These are phyloP conservation scores for Hepsetus odoe DNA, from an alignment of 2,113 vertebrate genomes.

Conservation along the genomic window DNA sequence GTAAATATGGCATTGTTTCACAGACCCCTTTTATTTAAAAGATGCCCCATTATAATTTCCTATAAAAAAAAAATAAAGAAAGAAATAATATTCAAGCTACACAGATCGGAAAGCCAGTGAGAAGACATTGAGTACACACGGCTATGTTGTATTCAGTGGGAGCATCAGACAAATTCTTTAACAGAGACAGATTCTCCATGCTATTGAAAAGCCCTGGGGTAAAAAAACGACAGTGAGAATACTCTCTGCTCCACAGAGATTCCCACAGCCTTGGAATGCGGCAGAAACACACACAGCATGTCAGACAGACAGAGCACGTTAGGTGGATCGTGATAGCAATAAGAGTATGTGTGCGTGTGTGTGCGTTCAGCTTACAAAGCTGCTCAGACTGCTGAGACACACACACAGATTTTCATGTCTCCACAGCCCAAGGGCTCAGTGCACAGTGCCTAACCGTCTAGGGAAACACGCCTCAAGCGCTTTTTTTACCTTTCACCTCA, in stretches of 20 bases:
- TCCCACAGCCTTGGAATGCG: conserved; percentile 20
- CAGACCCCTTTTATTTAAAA: no score
- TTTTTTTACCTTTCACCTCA: conserved; percentile 27
- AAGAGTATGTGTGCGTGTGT: conserved; percentile 7
- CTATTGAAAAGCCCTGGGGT: conserved; percentile 14
- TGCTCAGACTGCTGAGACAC: background rate
- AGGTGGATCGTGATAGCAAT: conserved; percentile 31
- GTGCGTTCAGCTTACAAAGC: conserved; percentile 11
- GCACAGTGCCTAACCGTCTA: conserved; percentile 6
- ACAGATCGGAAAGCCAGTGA: no score
- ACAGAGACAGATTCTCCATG: background rate
- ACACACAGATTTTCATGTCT: conserved; percentile 23
- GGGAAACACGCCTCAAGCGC: background rate
- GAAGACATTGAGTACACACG: no score
- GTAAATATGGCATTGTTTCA: no score
- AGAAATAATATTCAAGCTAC: no score
- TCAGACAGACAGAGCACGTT: conserved; percentile 13
- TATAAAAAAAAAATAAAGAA: no score
- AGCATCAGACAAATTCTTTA: background rate
- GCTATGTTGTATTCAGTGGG: background rate
- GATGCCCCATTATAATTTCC: no score
- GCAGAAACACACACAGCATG: conserved; percentile 32
- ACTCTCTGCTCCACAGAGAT: conserved; percentile 26
- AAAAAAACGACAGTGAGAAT: conserved; percentile 12
- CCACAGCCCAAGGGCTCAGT: conserved; percentile 4